Evolutionary conservation across 2,113 vertebrate genomes (phyloP), one percentile per base, ranked within the genome.

Genomic region (Elanoides forficatus): DNA sequence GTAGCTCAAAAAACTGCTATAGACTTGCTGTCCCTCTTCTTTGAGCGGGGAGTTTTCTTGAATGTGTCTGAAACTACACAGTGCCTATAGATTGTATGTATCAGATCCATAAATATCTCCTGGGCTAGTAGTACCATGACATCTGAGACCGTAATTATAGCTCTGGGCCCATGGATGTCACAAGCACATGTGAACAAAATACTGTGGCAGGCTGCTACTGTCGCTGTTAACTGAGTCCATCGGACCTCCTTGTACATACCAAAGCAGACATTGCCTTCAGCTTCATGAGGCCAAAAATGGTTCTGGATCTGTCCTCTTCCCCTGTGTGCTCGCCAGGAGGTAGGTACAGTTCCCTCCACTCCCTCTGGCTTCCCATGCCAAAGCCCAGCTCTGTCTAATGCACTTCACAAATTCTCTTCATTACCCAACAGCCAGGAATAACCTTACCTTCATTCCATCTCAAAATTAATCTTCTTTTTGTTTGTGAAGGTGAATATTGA

Each of bases 71-170:
- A 66, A 93, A 81, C 36, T 48, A 48, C 70, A 34, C 20, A 65
- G 26, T 83, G 81, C 74, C 45, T 85, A 29, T 70, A 55, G 70
- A 50, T 38, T 43, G 8, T 68, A 58, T 0, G 0, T 48, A 63
- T 84, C 42, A 55, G 58, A 90, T 91, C 79, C 71, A 71, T 73
- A 95, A 94, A 91, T 94, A 90, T 52, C 78, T 86, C 55, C 75
- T 81, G 42, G 47, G 16, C 63, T 86, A 45, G 81, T 67, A 88
- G 48, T 70, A 20, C 72, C 91, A 74, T 93, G 94, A 88, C 84
- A 96, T 68, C 45, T 88, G 93, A 95, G 94, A 82, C 87, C 47
- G 3, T 71, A 91, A 83, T 91, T 94, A 91, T 90, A 86, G 62
- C 81, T 91, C 85, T 68, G 68, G 42, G 21, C 53, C 63, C 36